phyloP scores from a whole-genome alignment of 2,888 invertebrate species.

The Plusia festucae region DNA sequence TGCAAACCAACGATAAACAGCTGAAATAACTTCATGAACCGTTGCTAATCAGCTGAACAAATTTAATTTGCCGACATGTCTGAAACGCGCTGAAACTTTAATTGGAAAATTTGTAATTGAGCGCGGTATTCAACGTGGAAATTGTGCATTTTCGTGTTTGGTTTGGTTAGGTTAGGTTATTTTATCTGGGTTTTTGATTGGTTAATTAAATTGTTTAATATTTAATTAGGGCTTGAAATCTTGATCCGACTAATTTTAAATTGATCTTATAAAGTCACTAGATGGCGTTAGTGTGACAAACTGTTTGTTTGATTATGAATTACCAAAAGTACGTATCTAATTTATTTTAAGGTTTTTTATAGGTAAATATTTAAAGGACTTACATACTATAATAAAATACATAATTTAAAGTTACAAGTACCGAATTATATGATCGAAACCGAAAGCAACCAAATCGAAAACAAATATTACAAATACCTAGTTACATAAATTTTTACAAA shows the following conservation, averaged over 20 bases:
- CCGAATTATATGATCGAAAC: too few relatives aligned
- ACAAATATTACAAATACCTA: too few relatives aligned
- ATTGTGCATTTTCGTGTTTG: slow-evolving; percentile 35
- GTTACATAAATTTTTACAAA: too few relatives aligned
- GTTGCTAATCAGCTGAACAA: slow-evolving; percentile 63
- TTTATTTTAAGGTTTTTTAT: too few relatives aligned
- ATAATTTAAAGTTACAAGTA: too few relatives aligned
- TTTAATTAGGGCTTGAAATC: background rate
- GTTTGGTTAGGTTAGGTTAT: background rate
- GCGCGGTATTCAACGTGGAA: slow-evolving; percentile 26
- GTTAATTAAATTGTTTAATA: background rate
- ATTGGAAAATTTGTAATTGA: slow-evolving; percentile 59
- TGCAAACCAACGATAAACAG: slow-evolving; percentile 65
- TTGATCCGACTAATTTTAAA: background rate
- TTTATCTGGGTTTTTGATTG: background rate
- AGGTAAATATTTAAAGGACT: too few relatives aligned
- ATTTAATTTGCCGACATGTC: slow-evolving; percentile 64
- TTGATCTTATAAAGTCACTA: background rate
- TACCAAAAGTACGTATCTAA: too few relatives aligned
- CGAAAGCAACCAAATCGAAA: too few relatives aligned
- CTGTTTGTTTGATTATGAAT: background rate
- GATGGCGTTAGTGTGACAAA: slow-evolving; percentile 10
- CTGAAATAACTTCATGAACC: slow-evolving; percentile 61
- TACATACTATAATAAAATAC: too few relatives aligned
- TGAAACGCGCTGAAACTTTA: slow-evolving; percentile 56